Evolutionary conservation across 2,113 vertebrate genomes (phyloP).

Genomic region (Castor canadensis): DNA sequence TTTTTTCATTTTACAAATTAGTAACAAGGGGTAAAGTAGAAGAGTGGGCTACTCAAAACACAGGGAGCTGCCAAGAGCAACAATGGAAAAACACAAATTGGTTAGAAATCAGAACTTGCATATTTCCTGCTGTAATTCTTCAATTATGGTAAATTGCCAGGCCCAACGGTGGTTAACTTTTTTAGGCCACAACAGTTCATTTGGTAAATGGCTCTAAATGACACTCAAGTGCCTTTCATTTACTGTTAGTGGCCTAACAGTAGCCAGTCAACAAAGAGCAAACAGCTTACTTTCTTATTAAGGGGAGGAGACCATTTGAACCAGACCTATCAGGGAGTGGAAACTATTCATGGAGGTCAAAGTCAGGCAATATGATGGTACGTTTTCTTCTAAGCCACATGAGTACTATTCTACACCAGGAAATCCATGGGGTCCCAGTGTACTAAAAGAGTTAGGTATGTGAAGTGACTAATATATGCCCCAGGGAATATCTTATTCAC

Average conservation of each 20-base stretch:
- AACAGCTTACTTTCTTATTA: background rate
- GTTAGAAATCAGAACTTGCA: slow-evolving; percentile 49
- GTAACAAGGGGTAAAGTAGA: slow-evolving; percentile 28
- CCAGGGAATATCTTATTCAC: background rate
- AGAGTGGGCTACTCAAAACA: slow-evolving; percentile 26
- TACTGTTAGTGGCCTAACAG: background rate
- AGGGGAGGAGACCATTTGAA: background rate
- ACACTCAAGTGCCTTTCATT: slow-evolving; percentile 15
- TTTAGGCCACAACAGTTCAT: slow-evolving; percentile 4
- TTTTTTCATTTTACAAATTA: slow-evolving; percentile 70
- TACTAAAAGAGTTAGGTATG: background rate
- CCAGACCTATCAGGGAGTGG: background rate
- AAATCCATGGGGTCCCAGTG: background rate
- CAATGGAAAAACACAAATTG: slow-evolving; percentile 12
- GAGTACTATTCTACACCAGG: background rate
- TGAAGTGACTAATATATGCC: background rate
- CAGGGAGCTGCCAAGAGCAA: slow-evolving; percentile 33
- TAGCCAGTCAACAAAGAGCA: background rate
- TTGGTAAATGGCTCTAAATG: slow-evolving; percentile 53
- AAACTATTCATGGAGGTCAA: background rate
- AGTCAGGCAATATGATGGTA: background rate
- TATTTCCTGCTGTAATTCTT: slow-evolving; percentile 45
- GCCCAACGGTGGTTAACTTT: slow-evolving; percentile 9
- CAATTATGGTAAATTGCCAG: slow-evolving; percentile 33
- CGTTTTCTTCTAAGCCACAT: background rate